Base-by-base conservation (phyloP, 2,888 invertebrate genomes). In the Teinopalpus imperialis region DNA sequence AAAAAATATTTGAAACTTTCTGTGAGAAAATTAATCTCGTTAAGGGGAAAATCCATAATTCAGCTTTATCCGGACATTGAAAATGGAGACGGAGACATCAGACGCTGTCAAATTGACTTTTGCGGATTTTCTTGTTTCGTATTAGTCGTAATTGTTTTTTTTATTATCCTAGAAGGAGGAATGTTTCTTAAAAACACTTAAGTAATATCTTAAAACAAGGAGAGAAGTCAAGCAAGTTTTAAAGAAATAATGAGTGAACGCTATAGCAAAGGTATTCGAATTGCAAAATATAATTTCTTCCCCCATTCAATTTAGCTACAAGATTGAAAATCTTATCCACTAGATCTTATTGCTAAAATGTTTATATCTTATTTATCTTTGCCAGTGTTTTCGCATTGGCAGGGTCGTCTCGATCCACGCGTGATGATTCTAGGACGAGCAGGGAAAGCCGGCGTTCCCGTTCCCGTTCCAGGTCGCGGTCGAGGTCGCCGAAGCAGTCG, bases 301-400 rank as follows among this genome's bases (percentile, higher is more conserved):
- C 49, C 54, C 48, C 53, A 46, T 47, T 24, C 21, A 32, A 41
- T 37, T 34, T 45, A 30, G 26, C 35, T 12, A 42, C 37, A 43
- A 45, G 40, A 48, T 40, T 34, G 31, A 42, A 40, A 48, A 29
- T 41, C 34, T 48, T 39, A 44, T 43, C 52, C 44, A 54, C 49
- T 56, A 49, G 42, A 51, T 51, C 36, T 40, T 48, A 49, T 55
- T 49, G 46, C 65, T 71, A 61, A 71, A 64, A 66, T 74, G 63
- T 61, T 61, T 69, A 77, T 73, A 70, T 72, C 74, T 82, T 88
- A 88, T 87, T 88, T 88, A 88, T 85, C 86, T 91, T 92, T 92
- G 92, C 92, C 92, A 92, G 92, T 92, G 92, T 92, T 92, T 92
- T 92, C 91, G 90, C 91, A 91, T 92, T 92, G 91, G 91, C 92